Evolutionary conservation across 2,797 vertebrate species (phyloP), one percentile per base, ranked within the genome.

Genomic region (Telmatherina bonti): DNA sequence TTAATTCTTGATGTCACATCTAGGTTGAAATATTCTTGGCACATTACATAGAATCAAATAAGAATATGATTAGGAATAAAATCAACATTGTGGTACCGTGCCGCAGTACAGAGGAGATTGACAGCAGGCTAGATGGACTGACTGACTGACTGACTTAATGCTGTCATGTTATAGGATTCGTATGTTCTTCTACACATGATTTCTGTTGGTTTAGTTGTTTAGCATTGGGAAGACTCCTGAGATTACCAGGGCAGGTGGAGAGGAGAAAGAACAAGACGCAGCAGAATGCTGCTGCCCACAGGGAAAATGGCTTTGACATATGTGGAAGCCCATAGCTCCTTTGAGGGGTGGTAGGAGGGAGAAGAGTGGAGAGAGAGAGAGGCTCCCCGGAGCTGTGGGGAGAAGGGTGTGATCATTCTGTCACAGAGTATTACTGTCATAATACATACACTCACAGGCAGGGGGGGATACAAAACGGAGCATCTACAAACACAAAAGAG

Each of bases 381-480:
- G n/a, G 82, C 80, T 90, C 78, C 83, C 79, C 24, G 2, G 70
- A 88, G 86, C 85, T 81, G 76, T 86, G 79, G 84, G 84, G 89
- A 90, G 81, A 78, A 78, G 86, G 81, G 86, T 89, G 91, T 90
- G 89, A 92, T 92, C 89, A 88, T 91, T 92, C 85, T 91, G 89
- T 92, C 92, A 85, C 33, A n/a, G 62, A 59, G 75, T 66, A 87
- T 92, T 90, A 91, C 76, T 82, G 80, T 89, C 82, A 88, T 74
- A 76, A 80, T 35, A 15, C 65, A 45, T 1, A 35, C 70, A 51
- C 65, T 57, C 60, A 56, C 52, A 74, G 56, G 45, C n/a, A 70
- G 31, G 1, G 0, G 43, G 56, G 24, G 4, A 55, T 68, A 79
- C 75, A 72, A 30, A 70, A n/a, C 30, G 2, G 45, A 3, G 45